Conservation (phyloP, 2,113 vertebrate species). For the Cygnus buccinator region DNA sequence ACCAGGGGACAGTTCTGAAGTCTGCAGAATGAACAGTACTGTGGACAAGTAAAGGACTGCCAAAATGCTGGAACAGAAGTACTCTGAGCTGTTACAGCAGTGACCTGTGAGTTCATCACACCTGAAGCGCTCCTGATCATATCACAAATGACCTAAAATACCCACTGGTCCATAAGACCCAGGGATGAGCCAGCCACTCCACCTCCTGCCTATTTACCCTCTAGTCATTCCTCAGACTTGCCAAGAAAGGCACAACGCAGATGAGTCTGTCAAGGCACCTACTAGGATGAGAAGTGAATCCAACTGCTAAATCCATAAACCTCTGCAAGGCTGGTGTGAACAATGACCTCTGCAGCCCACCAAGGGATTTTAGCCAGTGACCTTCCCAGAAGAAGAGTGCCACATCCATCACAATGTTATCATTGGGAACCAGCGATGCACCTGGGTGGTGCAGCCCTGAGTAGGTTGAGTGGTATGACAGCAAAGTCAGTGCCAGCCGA, state of each 20-base stretch:
- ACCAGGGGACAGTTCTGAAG: neutral
- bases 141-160: neutral
- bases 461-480: neutral
- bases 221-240: neutral
- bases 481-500: neutral
- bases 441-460: neutral
- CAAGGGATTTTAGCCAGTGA: too few relatives aligned
- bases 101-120: neutral
- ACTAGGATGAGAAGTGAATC: neutral
- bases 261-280: neutral
- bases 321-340: neutral
- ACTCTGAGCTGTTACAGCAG: neutral
- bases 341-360: neutral
- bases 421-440: rapidly evolving
- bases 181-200: neutral
- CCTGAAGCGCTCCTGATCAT: neutral
- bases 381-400: neutral
- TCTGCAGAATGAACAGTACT: neutral
- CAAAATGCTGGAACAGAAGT: neutral
- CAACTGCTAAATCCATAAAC: neutral
- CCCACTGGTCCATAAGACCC: neutral
- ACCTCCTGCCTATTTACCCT: neutral
- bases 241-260: neutral
- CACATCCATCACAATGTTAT: neutral
- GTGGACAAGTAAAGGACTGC: neutral